Conservation (phyloP, 2,797 vertebrate species). For the Anas bernieri region DNA sequence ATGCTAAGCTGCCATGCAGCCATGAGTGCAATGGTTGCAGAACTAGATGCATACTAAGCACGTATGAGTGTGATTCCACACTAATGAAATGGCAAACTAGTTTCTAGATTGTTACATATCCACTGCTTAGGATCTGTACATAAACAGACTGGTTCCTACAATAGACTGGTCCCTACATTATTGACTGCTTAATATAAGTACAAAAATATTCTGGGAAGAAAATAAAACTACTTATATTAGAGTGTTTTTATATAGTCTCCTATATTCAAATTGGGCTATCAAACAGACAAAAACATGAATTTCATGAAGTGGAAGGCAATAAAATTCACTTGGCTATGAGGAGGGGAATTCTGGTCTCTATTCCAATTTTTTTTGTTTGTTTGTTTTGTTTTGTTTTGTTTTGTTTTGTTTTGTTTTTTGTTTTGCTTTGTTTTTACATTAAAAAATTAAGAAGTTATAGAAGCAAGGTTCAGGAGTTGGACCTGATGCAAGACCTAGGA, state of each 20-base stretch:
- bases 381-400: no score
- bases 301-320: neutral
- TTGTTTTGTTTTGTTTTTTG: neutral
- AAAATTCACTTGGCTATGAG: neutral
- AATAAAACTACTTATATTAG: neutral
- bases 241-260: neutral
- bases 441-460: neutral
- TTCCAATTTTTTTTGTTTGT: neutral
- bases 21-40: neutral
- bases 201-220: neutral
- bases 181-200: neutral
- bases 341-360: neutral
- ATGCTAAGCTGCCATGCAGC: neutral
- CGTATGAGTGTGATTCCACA: neutral
- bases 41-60: neutral
- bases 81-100: neutral
- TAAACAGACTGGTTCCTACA: neutral
- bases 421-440: no score
- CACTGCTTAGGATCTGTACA: neutral
- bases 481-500: neutral
- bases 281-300: neutral
- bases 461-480: neutral
- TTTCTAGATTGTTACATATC: neutral
- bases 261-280: neutral
- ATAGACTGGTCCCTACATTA: neutral